Percentiles rank a stretch among this genome's conserved stretches.
Evolutionary conservation across 2,888 invertebrate species (phyloP).

Genomic region (Hylaea fasciaria): DNA sequence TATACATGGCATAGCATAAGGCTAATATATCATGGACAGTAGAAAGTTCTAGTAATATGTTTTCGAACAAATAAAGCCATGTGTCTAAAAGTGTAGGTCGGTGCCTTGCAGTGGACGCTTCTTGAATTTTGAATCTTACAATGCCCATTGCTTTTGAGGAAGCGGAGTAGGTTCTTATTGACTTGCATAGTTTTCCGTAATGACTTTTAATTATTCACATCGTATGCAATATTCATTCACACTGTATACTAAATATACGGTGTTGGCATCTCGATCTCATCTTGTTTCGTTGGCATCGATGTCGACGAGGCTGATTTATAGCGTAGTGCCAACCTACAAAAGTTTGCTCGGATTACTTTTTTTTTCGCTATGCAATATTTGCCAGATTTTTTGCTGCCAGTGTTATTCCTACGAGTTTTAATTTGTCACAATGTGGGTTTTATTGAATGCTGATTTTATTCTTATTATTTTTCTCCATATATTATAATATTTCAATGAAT

Average conservation of each 20-base stretch:
- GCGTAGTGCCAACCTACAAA: conserved; percentile 78
- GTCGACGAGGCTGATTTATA: conserved; percentile 77
- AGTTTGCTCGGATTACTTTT: conserved; percentile 75
- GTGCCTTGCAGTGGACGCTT: too few species aligned
- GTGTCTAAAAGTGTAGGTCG: too few species aligned
- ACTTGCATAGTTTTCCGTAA: not conserved
- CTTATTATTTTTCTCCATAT: conserved; percentile 35
- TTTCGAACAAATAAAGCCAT: too few species aligned
- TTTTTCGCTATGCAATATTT: conserved; percentile 59
- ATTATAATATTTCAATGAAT: not conserved
- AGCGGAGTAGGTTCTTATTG: not conserved
- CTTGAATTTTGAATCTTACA: too few species aligned
- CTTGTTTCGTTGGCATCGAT: conserved; percentile 83
- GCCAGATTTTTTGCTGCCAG: conserved; percentile 52
- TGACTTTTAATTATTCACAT: conserved; percentile 36
- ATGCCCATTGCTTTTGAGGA: not conserved
- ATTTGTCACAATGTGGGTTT: conserved; percentile 51
- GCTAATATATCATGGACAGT: too few species aligned
- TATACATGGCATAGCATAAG: too few species aligned
- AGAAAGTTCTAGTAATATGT: too few species aligned
- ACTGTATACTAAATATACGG: conserved; percentile 46
- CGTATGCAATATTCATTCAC: conserved; percentile 24
- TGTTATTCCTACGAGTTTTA: conserved; percentile 46
- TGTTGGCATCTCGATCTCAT: conserved; percentile 82
- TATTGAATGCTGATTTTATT: conserved; percentile 25